phyloP scores from a whole-genome alignment of 2,888 invertebrate genomes.

The Pollenia angustigena region DNA sequence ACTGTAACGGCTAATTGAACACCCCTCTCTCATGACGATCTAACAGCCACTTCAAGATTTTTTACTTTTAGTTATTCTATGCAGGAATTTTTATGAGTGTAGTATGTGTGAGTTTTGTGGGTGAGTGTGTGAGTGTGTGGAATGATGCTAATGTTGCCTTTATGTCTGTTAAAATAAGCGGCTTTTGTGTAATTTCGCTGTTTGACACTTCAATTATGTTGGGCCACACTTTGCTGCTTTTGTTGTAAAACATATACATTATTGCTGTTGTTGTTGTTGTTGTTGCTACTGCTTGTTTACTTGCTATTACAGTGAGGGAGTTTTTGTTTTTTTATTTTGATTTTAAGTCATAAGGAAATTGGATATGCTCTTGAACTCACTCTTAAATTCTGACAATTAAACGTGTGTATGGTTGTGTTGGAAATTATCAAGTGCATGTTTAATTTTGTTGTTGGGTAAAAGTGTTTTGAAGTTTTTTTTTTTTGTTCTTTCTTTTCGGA shows the following conservation, averaged over 20 bases:
- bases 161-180: constrained; percentile 69
- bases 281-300: constrained; percentile 17
- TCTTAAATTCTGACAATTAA: constrained; percentile 6
- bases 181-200: constrained; percentile 73
- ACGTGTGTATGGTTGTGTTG: background rate
- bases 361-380: constrained; percentile 77
- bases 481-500: constrained; percentile 19
- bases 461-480: constrained; percentile 32
- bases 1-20: constrained; percentile 84
- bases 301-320: constrained; percentile 45
- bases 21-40: constrained; percentile 81
- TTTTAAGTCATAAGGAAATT: constrained; percentile 75
- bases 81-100: constrained; percentile 22
- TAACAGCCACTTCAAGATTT: background rate
- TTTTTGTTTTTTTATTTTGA: constrained; percentile 45
- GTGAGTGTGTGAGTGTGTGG: background rate
- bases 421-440: constrained; percentile 80
- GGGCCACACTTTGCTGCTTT: constrained; percentile 69
- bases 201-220: constrained; percentile 73
- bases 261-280: constrained; percentile 28
- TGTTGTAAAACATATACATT: background rate
- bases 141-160: constrained; percentile 54
- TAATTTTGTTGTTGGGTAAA: constrained; percentile 47
- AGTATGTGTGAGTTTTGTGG: background rate
- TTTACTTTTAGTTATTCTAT: background rate